These are phyloP conservation scores for Colius striatus DNA, from an alignment of 2,113 vertebrate species.

Conservation along the genomic window DNA sequence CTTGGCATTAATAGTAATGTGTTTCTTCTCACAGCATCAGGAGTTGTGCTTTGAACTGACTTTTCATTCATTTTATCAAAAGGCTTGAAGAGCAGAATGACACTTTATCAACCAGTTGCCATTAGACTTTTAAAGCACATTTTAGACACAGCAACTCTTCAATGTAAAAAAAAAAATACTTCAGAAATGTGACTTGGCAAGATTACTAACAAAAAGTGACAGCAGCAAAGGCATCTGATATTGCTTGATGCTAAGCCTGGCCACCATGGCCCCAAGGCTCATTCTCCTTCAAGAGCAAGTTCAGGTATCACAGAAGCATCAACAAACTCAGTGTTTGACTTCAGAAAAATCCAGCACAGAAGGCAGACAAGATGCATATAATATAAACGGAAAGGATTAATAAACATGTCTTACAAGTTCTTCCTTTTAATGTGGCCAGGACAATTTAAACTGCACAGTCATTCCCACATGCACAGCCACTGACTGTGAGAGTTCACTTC, in stretches of 20 bases:
- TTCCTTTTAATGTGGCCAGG: neutral
- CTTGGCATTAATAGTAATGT: conserved; percentile 28
- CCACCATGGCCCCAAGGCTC: neutral
- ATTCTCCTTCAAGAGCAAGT: rapidly evolving
- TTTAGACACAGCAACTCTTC: neutral
- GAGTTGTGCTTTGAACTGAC: neutral
- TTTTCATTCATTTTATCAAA: neutral
- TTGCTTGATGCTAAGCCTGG: neutral
- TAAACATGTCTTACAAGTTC: neutral
- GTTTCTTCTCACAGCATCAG: neutral
- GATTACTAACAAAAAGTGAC: neutral
- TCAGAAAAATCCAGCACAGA: neutral
- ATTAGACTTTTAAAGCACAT: neutral
- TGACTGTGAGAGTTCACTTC: neutral
- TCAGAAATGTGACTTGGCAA: neutral
- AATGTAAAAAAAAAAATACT: neutral
- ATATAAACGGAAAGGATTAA: neutral
- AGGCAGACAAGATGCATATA: neutral
- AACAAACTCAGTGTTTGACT: neutral
- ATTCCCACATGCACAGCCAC: rapidly evolving
- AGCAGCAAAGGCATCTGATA: neutral
- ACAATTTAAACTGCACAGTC: neutral
- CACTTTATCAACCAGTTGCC: too few relatives aligned
- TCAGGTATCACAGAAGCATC: neutral
- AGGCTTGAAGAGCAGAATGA: neutral